These are phyloP conservation scores for Drosophila simulans DNA, from an alignment of 1,140 invertebrate genomes.

Conservation along the genomic window DNA sequence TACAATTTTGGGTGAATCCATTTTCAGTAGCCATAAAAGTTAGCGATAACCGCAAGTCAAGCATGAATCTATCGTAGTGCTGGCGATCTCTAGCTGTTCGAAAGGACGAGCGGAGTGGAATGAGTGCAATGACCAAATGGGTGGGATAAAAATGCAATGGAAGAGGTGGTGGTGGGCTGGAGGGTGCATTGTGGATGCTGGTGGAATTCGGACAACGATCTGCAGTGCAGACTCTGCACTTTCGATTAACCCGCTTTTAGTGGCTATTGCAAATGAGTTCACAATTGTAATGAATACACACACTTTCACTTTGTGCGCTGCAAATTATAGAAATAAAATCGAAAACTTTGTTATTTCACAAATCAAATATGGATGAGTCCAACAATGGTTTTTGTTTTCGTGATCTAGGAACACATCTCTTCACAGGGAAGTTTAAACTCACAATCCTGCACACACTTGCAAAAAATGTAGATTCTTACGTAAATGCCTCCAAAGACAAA, in stretches of 20 bases:
- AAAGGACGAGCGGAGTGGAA: constrained; percentile 8
- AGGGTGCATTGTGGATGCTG: background rate
- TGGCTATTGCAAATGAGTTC: constrained; percentile 75
- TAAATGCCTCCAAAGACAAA: constrained; percentile 66
- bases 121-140: background rate
- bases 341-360: constrained; percentile 67
- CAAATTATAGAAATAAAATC: constrained; percentile 78
- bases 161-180: no score
- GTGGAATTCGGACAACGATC: constrained; percentile 33
- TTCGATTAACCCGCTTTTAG: constrained; percentile 73
- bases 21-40: constrained; percentile 74
- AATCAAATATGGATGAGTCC: constrained; percentile 28
- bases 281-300: constrained; percentile 59
- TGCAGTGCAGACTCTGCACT: constrained; percentile 31
- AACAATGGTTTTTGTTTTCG: constrained; percentile 14
- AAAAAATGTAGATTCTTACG: constrained; percentile 37
- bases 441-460: constrained; percentile 20
- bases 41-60: constrained; percentile 65
- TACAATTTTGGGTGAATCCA: constrained; percentile 74
- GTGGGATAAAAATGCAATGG: background rate
- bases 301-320: constrained; percentile 72
- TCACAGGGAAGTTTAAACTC: background rate
- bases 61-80: constrained; percentile 26
- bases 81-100: constrained; percentile 35
- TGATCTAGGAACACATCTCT: constrained; percentile 1